Evolutionary conservation across 2,888 invertebrate species (phyloP).

Genomic region (Amphipyra berbera): DNA sequence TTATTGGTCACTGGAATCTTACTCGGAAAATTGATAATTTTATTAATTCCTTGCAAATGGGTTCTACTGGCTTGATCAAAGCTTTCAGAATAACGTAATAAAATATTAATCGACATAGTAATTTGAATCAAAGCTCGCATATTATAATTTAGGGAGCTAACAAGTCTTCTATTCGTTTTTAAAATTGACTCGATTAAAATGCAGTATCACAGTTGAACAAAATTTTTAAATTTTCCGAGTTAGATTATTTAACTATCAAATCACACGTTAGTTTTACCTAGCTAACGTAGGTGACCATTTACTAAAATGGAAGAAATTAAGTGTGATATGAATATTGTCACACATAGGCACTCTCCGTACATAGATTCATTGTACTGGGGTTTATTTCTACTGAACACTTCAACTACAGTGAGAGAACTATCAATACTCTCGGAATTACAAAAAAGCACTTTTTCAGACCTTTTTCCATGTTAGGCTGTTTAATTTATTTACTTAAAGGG

Average conservation of each 20-base stretch:
- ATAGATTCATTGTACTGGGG: slow-evolving; percentile 78
- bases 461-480: slow-evolving; percentile 48
- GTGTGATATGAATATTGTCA: slow-evolving; percentile 83
- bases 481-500: slow-evolving; percentile 29
- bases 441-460: slow-evolving; percentile 84
- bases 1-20: slow-evolving; percentile 42
- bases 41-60: neutral
- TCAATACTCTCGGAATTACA: slow-evolving; percentile 61
- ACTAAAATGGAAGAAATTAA: slow-evolving; percentile 65
- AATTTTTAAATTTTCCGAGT: slow-evolving; percentile 34
- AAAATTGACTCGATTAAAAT: neutral
- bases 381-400: slow-evolving; percentile 84
- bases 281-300: slow-evolving; percentile 49
- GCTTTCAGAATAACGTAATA: neutral
- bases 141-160: neutral
- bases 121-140: neutral
- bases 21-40: slow-evolving; percentile 21
- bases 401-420: slow-evolving; percentile 71
- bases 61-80: neutral
- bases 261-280: slow-evolving; percentile 52
- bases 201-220: neutral
- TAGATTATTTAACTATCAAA: slow-evolving; percentile 46
- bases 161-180: neutral
- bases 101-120: neutral
- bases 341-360: slow-evolving; percentile 85